These are phyloP conservation scores for Parazoanthus swiftii DNA, from an alignment of 92 coral and sea anemone species.

Conservation along the genomic window DNA sequence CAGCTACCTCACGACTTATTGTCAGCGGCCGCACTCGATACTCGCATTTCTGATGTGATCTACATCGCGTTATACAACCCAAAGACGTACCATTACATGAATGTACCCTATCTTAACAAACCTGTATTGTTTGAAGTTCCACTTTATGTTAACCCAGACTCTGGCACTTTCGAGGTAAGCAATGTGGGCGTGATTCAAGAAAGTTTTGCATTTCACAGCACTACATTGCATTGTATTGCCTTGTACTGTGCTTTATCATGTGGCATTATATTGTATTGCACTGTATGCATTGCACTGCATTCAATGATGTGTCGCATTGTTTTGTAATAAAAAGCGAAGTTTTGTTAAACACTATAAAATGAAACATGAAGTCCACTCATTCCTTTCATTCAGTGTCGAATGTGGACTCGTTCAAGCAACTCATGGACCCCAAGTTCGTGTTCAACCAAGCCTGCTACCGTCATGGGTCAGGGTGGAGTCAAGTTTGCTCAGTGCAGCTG, in stretches of 20 bases:
- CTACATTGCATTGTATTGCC: neutral
- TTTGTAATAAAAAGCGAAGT: neutral
- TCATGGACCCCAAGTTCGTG: neutral
- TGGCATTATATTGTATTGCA: no score
- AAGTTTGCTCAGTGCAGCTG: constrained; percentile 40
- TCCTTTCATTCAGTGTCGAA: neutral
- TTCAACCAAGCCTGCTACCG: neutral
- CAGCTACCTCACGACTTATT: constrained; percentile 12
- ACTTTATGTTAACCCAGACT: constrained; percentile 1
- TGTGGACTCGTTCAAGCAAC: constrained; percentile 21
- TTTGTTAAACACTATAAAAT: neutral
- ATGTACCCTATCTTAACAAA: neutral
- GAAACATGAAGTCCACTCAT: neutral
- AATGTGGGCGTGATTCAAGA: no score
- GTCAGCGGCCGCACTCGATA: neutral
- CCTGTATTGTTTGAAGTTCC: constrained; percentile 9
- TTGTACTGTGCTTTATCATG: no score
- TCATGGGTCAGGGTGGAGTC: neutral
- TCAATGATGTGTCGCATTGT: no score
- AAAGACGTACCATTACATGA: constrained; percentile 12
- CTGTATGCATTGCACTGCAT: no score
- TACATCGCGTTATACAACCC: constrained; percentile 5
- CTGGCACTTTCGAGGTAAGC: constrained; percentile 4
- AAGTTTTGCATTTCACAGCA: no score
- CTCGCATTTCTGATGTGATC: constrained; percentile 30